Percentiles rank a stretch among this genome's conserved stretches.
phyloP scores from a whole-genome alignment of 2,113 vertebrate species.

The Brachyhypopomus gauderio region DNA sequence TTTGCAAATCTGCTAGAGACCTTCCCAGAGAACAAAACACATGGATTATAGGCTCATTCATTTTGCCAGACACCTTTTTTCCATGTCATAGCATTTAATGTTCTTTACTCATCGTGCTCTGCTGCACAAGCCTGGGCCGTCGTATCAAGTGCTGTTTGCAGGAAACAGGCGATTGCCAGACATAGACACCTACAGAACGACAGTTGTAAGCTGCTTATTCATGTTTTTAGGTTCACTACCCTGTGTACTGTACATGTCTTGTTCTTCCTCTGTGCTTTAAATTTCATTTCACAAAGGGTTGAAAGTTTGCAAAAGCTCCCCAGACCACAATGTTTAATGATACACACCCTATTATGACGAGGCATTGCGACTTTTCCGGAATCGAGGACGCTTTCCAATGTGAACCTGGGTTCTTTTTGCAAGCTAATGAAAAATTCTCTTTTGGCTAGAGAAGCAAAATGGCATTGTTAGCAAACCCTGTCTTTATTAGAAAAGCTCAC shows the following conservation, averaged over 20 bases:
- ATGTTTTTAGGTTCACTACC: not conserved
- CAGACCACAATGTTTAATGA: conserved; percentile 41
- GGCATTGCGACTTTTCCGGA: conserved; percentile 38
- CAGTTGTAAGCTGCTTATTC: not conserved
- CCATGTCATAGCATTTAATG: conserved; percentile 41
- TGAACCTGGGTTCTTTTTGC: conserved; percentile 34
- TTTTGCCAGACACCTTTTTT: conserved; percentile 44
- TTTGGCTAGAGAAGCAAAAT: conserved; percentile 43
- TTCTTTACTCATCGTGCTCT: conserved; percentile 23
- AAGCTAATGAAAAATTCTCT: conserved; percentile 51
- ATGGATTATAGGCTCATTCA: conserved; percentile 51
- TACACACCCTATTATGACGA: conserved; percentile 39
- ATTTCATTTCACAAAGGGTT: not conserved
- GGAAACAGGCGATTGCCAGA: not conserved
- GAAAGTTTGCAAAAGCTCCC: conserved; percentile 17
- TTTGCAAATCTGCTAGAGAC: conserved; percentile 39
- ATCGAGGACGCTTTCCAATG: conserved; percentile 4
- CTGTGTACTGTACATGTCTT: not conserved
- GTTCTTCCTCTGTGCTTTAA: not conserved
- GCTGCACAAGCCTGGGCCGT: not conserved
- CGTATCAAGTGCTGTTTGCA: not conserved
- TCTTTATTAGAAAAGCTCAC: conserved; percentile 45
- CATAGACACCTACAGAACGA: not conserved
- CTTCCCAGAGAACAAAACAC: conserved; percentile 34
- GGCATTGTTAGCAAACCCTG: conserved; percentile 49